A percentile compares a stretch with the other conserved stretches of the same genome.
Evolutionary conservation across 2,113 vertebrate genomes (phyloP).

Genomic region (Triplophysa siluroides): DNA sequence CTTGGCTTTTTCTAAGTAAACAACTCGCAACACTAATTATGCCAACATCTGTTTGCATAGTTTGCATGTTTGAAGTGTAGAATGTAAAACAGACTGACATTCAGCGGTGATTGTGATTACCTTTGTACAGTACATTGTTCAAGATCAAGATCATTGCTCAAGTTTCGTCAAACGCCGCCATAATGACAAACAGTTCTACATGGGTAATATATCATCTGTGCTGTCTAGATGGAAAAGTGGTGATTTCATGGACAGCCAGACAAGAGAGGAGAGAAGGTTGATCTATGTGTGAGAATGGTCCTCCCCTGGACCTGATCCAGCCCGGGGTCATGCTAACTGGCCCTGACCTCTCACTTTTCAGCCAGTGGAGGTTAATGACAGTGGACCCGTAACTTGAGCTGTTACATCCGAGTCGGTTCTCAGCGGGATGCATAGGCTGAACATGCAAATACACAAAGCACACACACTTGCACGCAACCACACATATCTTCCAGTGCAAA

Average conservation of each 20-base stretch:
- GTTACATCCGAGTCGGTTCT: conserved; percentile 47
- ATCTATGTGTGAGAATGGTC: conserved; percentile 44
- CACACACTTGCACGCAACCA: conserved; percentile 23
- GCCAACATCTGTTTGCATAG: conserved; percentile 2
- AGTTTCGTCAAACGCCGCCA: conserved; percentile 13
- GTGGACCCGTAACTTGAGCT: conserved; percentile 51
- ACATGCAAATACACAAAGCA: conserved; percentile 24
- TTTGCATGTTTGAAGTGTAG: conserved; percentile 7
- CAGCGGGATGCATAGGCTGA: conserved; percentile 21
- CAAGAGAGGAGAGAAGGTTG: conserved; percentile 1
- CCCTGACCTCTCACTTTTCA: conserved; percentile 48
- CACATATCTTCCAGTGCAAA: conserved; percentile 13
- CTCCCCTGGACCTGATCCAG: conserved; percentile 18
- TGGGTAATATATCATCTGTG: conserved; percentile 44
- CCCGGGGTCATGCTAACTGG: conserved; percentile 48
- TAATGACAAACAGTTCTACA: conserved; percentile 25
- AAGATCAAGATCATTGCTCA: neutral
- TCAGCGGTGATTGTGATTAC: neutral
- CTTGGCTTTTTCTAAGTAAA: conserved; percentile 38
- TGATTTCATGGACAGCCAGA: conserved; percentile 17
- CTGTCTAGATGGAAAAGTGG: conserved; percentile 23
- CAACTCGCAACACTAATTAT: conserved; percentile 24
- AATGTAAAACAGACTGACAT: neutral
- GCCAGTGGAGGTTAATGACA: conserved; percentile 53
- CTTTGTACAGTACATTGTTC: neutral